Conservation (phyloP, 1,140 invertebrate species). For the Adelges cooleyi region DNA sequence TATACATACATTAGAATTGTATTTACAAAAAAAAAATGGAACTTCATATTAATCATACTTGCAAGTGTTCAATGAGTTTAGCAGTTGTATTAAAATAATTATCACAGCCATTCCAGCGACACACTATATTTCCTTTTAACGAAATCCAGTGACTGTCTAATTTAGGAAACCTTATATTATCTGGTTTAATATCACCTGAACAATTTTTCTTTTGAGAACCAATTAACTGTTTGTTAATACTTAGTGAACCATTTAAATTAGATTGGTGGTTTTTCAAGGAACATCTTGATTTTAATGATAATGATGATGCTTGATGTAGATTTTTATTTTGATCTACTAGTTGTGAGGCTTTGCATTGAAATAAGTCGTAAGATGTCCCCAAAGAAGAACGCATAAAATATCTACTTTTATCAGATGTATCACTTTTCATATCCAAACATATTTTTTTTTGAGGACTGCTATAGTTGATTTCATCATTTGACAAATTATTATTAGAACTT, state of each 20-base stretch:
- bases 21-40: no score
- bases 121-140: conserved; percentile 40
- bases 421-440: background rate
- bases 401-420: background rate
- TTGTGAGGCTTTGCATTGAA: background rate
- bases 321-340: conserved; percentile 21
- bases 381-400: conserved; percentile 24
- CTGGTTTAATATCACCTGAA: background rate
- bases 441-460: background rate
- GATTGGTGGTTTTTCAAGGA: background rate
- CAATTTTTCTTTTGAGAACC: background rate
- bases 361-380: background rate
- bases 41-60: conserved; percentile 51
- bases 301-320: background rate
- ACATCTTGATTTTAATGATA: background rate
- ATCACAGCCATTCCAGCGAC: conserved; percentile 76
- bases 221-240: conserved; percentile 2
- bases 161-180: conserved; percentile 22
- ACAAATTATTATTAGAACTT: background rate
- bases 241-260: background rate
- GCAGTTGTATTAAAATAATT: conserved; percentile 60
- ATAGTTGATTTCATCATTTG: background rate
- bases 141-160: conserved; percentile 19
- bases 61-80: conserved; percentile 77
- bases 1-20: no score